Evolutionary conservation across 2,888 invertebrate genomes (phyloP), one percentile per base, ranked within the genome.

Genomic region (Deilephila elpenor): DNA sequence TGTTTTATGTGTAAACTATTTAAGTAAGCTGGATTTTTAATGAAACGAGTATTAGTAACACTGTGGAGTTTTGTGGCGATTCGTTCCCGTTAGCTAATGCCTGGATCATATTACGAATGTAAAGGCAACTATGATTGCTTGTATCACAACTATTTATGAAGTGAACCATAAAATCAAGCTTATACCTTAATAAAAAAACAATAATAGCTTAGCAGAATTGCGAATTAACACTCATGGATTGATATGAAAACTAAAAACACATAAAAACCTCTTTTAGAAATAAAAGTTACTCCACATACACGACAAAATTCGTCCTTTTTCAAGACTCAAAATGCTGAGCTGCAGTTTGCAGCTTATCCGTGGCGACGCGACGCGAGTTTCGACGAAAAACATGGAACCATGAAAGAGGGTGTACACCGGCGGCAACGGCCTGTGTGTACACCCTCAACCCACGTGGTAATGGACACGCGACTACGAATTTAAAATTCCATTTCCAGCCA

Each of bases 401-500:
- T 78, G 80, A 78, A 81, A 80, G 77, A 77, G 81, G 83, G 83
- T 84, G 80, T 80, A 82, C 77, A 71, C 77, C 74, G 81, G 80
- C 79, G 78, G 75, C 79, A n/a, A 53, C 80, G 75, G 78, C 25
- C 77, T 83, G 83, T 84, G 82, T 82, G 84, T 88, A 87, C n/a
- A n/a, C n/a, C n/a, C n/a, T n/a, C n/a, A n/a, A n/a, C 85, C 80
- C 84, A 82, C 83, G 84, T 79, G 82, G 80, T 80, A 81, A 80
- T 79, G 78, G 78, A 82, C 83, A 83, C 77, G 79, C 81, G 80
- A 82, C 79, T 80, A 83, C 84, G 81, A 89, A 91, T 92, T 92
- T 91, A 91, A 92, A 92, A 92, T 92, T 92, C 91, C 89, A 92
- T 92, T 92, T 90, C 82, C 84, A 79, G 78, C 78, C 84, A 83